These are phyloP conservation scores for Chromis chromis DNA, from an alignment of 2,797 vertebrate genomes.

Conservation along the genomic window DNA sequence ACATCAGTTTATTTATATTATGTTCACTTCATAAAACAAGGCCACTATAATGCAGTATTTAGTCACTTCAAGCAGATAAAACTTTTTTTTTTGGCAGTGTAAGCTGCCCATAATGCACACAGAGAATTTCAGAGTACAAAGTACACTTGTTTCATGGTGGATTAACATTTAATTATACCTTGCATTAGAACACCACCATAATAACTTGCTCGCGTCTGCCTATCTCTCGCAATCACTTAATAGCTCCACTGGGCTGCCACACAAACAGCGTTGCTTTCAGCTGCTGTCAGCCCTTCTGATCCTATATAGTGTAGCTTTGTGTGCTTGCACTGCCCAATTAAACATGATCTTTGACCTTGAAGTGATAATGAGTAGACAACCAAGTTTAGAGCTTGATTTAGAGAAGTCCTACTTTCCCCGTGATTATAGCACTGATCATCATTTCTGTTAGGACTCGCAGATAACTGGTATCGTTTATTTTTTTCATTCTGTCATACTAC, in stretches of 20 bases:
- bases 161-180: constrained; percentile 71
- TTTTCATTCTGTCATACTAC: constrained; percentile 14
- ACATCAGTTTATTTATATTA: constrained; percentile 26
- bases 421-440: constrained; percentile 3
- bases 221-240: constrained; percentile 44
- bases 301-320: constrained; percentile 3
- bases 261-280: constrained; percentile 40
- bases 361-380: constrained; percentile 32
- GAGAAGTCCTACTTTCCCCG: background rate
- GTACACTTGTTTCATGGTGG: constrained; percentile 29
- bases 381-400: background rate
- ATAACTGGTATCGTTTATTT: constrained; percentile 25
- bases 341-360: constrained; percentile 35
- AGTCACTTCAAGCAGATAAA: constrained; percentile 4
- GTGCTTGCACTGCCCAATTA: constrained; percentile 33
- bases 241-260: constrained; percentile 19
- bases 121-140: constrained; percentile 20
- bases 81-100: constrained; percentile 6
- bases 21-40: background rate
- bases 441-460: constrained; percentile 9
- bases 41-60: background rate
- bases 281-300: constrained; percentile 25
- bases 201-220: constrained; percentile 37
- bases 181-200: constrained; percentile 44
- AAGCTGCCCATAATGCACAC: constrained; percentile 17